Evolutionary conservation across 2,113 vertebrate genomes (phyloP).

Genomic region (Syrmaticus mikado): DNA sequence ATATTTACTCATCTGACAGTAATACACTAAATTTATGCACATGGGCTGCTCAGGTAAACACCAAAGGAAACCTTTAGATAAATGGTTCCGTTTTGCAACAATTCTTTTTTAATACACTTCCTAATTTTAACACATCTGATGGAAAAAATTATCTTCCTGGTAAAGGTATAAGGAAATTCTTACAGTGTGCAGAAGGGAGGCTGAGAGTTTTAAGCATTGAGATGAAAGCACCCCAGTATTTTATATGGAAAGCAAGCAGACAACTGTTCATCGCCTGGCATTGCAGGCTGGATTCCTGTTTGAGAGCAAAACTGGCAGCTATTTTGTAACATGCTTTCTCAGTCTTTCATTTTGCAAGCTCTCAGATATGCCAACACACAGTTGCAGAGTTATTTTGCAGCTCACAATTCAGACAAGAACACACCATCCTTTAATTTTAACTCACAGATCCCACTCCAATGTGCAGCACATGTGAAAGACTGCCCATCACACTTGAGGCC

Average conservation of each 20-base stretch:
- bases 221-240: not conserved
- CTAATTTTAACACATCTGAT: not conserved
- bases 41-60: not conserved
- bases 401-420: not conserved
- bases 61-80: not conserved
- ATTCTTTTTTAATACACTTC: not conserved
- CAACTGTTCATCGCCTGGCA: not conserved
- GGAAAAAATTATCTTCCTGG: not conserved
- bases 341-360: conserved; percentile 44
- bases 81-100: not conserved
- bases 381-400: not conserved
- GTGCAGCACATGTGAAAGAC: rapidly evolving
- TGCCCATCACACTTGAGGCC: not conserved
- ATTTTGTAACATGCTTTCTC: conserved; percentile 33
- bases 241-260: not conserved
- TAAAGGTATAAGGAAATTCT: not conserved
- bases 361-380: not conserved
- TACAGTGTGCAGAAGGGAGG: not conserved
- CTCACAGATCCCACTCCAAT: rapidly evolving
- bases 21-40: not conserved
- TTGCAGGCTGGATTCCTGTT: not conserved
- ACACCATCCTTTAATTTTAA: not conserved
- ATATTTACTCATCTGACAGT: not conserved
- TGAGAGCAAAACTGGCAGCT: conserved; percentile 30
- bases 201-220: not conserved